Conservation (phyloP, 2,888 invertebrate species). For the Xanthia icteritia region DNA sequence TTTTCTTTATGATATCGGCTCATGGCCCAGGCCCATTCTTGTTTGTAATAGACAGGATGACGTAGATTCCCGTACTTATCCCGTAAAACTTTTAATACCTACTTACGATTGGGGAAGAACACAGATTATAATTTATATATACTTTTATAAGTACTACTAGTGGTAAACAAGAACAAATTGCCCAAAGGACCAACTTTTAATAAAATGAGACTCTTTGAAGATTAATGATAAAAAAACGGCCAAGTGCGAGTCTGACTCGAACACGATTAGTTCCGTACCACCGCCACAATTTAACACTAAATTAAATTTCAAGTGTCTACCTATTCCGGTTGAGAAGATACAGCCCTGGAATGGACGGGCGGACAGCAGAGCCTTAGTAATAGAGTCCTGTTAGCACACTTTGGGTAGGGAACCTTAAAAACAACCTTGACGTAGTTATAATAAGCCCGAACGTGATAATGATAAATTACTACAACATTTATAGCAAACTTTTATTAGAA, state of each 20-base stretch:
- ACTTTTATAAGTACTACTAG: not conserved
- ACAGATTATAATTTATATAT: constrained; percentile 2
- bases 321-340: not conserved
- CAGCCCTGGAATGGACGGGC: not conserved
- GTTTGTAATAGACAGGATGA: not conserved
- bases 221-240: constrained; percentile 35
- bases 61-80: not conserved
- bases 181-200: not conserved
- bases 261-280: not conserved
- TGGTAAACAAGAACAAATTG: constrained; percentile 27
- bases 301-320: not conserved
- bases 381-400: not conserved
- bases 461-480: constrained; percentile 42
- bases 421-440: constrained; percentile 18
- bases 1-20: not conserved
- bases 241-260: not conserved
- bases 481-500: constrained; percentile 15
- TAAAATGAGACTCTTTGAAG: constrained; percentile 11
- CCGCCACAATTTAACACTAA: not conserved
- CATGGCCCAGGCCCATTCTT: no score
- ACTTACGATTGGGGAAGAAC: not conserved
- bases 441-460: constrained; percentile 22
- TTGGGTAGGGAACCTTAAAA: not conserved
- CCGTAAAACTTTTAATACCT: not conserved
- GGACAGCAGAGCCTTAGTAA: not conserved